These are phyloP conservation scores for Amorpha juglandis DNA, from an alignment of 2,888 invertebrate species.

Conservation along the genomic window DNA sequence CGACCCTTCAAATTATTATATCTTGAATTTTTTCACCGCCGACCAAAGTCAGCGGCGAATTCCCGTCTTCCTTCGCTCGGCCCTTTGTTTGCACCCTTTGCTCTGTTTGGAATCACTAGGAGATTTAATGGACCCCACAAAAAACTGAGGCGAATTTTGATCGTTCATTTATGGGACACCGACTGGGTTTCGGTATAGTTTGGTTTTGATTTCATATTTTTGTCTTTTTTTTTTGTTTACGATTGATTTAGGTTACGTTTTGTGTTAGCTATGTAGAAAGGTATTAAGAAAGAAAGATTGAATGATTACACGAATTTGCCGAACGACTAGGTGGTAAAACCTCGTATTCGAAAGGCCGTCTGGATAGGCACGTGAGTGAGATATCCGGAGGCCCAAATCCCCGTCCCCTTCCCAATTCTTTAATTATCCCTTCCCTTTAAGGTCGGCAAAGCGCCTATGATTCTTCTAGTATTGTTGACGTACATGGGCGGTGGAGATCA, in stretches of 20 bases:
- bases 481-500: no score
- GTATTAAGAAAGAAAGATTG: no score
- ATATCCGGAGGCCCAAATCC: no score
- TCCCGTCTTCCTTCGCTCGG: conserved; percentile 52
- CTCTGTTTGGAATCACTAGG: conserved; percentile 57
- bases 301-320: no score
- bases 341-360: no score
- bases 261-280: neutral
- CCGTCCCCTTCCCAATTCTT: no score
- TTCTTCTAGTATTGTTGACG: no score
- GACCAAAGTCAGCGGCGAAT: conserved; percentile 52
- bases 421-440: no score
- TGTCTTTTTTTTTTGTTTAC: neutral
- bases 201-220: conserved; percentile 20
- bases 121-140: conserved; percentile 56
- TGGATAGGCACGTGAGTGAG: no score
- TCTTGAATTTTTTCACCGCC: conserved; percentile 49
- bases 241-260: neutral
- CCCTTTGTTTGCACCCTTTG: conserved; percentile 61
- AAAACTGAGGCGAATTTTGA: conserved; percentile 38
- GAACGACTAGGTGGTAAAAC: no score
- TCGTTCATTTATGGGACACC: conserved; percentile 25
- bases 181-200: conserved; percentile 15
- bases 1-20: conserved; percentile 49
- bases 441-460: no score